phyloP scores from a whole-genome alignment of 2,888 invertebrate genomes.

The Microctonus aethiopoides region DNA sequence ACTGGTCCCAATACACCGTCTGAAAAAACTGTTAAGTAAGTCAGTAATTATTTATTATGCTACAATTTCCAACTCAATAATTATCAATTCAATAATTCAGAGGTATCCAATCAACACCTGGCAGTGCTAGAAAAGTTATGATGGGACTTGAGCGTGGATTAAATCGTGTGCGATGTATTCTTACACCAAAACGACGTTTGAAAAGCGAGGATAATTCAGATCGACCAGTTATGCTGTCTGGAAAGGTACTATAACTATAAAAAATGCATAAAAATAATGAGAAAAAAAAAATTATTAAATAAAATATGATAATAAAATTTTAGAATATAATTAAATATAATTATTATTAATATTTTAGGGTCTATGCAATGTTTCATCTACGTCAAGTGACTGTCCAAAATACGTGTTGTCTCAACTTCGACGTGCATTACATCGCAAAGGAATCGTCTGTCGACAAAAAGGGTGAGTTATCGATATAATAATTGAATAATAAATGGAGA shows the following conservation, averaged over 20 bases:
- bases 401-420: constrained; percentile 73
- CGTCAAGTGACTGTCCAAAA: constrained; percentile 75
- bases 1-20: constrained; percentile 14
- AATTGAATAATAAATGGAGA: neutral
- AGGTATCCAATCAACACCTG: constrained; percentile 61
- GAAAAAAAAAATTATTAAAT: neutral
- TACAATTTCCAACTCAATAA: neutral
- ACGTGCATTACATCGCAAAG: constrained; percentile 73
- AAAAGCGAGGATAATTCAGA: constrained; percentile 57
- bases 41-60: neutral
- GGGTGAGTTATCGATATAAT: constrained; percentile 68
- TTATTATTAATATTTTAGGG: constrained; percentile 64
- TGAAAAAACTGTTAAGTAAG: constrained; percentile 40
- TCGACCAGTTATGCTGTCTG: constrained; percentile 67
- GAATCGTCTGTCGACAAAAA: constrained; percentile 74
- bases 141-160: constrained; percentile 78
- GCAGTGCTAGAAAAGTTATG: constrained; percentile 73
- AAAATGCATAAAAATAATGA: neutral
- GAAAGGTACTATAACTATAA: constrained; percentile 67
- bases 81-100: constrained; percentile 37
- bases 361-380: constrained; percentile 79
- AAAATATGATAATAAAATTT: neutral
- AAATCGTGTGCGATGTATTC: constrained; percentile 74
- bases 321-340: neutral
- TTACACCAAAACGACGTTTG: constrained; percentile 73